Evolutionary conservation across 2,888 invertebrate species (phyloP).

Genomic region (Acleris literana): DNA sequence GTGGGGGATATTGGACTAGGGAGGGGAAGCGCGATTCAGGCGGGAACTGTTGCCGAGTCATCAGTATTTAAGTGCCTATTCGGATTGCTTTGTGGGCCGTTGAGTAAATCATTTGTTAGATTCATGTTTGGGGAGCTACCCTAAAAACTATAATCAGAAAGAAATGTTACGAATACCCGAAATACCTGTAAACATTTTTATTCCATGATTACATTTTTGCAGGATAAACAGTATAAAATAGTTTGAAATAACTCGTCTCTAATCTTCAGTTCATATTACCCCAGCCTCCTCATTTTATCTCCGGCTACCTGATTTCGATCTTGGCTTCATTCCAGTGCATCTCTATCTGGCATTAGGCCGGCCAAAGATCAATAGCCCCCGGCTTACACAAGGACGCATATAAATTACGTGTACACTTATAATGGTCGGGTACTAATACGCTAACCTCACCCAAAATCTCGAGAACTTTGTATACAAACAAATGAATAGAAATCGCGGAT

Average conservation of each 20-base stretch:
- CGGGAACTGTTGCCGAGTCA: slow-evolving; percentile 27
- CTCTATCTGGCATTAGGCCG: slow-evolving; percentile 15
- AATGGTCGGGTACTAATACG: slow-evolving; percentile 8
- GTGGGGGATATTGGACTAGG: slow-evolving; percentile 12
- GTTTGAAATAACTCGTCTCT: background rate
- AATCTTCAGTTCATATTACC: slow-evolving; percentile 5
- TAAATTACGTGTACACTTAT: slow-evolving; percentile 19
- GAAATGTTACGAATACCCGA: background rate
- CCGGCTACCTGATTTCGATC: slow-evolving; percentile 22
- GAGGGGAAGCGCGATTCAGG: slow-evolving; percentile 20
- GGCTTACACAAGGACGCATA: slow-evolving; percentile 16
- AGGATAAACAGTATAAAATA: background rate
- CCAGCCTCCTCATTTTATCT: slow-evolving; percentile 21
- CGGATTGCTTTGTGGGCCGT: slow-evolving; percentile 13
- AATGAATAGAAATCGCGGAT: background rate
- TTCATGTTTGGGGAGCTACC: slow-evolving; percentile 3
- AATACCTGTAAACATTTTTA: background rate
- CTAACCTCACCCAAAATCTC: background rate
- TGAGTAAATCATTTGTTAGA: background rate
- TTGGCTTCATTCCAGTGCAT: slow-evolving; percentile 34
- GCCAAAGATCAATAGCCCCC: slow-evolving; percentile 26
- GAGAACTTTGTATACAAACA: background rate
- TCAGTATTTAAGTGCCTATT: slow-evolving; percentile 32
- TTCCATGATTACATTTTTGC: background rate
- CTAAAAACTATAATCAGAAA: background rate